Percentiles rank a stretch among this genome's conserved stretches.
phyloP scores from a whole-genome alignment of 1,140 invertebrate genomes.

The Doryteuthis pealeii region DNA sequence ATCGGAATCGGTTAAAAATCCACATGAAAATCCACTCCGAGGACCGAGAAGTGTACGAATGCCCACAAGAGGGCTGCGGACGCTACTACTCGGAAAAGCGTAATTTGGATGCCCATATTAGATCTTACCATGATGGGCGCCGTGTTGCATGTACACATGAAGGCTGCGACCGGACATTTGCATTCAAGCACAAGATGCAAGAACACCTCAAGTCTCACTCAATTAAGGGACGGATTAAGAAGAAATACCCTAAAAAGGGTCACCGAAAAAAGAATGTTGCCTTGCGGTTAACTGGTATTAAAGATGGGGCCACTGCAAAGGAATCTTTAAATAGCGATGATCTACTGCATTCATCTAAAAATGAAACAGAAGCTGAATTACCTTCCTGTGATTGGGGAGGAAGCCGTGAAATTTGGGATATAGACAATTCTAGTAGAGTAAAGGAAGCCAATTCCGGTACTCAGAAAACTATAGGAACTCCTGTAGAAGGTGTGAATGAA shows the following conservation, averaged over 20 bases:
- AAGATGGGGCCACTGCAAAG: no score
- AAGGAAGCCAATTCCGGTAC: no score
- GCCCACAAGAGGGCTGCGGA: slow-evolving; percentile 31
- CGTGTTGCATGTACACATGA: slow-evolving; percentile 28
- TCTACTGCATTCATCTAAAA: no score
- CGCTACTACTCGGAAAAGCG: slow-evolving; percentile 30
- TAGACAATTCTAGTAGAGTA: no score
- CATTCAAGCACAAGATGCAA: slow-evolving; percentile 32
- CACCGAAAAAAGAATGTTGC: background rate
- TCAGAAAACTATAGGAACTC: no score
- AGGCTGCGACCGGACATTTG: slow-evolving; percentile 30
- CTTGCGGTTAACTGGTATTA: background rate
- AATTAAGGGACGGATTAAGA: slow-evolving; percentile 17
- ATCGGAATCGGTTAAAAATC: slow-evolving; percentile 25
- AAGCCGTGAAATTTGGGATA: no score
- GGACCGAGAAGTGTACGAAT: slow-evolving; percentile 24
- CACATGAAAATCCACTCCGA: slow-evolving; percentile 30
- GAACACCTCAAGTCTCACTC: slow-evolving; percentile 30
- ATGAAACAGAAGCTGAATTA: no score
- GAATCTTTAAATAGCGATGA: no score
- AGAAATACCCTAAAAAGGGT: background rate
- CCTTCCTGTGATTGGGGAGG: no score
- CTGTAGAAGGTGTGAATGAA: no score
- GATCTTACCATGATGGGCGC: slow-evolving; percentile 36
- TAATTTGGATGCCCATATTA: slow-evolving; percentile 35